A percentile compares a stretch with the other conserved stretches of the same genome.
These are phyloP conservation scores for Anguilla rostrata DNA, from an alignment of 2,113 vertebrate genomes.

Conservation along the genomic window DNA sequence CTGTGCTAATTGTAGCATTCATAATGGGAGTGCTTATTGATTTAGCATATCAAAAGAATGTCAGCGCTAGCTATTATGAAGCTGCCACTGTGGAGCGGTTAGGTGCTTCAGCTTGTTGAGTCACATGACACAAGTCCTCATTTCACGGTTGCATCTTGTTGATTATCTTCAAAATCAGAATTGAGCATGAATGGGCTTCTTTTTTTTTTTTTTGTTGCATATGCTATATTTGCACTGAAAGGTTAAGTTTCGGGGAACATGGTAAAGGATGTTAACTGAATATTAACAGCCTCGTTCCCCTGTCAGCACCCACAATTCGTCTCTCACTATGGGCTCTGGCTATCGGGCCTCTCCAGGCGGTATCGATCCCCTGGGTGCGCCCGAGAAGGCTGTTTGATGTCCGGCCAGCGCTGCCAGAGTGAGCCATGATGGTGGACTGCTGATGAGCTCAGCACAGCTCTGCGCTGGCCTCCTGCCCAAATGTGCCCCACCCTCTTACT, in stretches of 20 bases:
- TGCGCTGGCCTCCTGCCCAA: not conserved
- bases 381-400: not conserved
- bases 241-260: not conserved
- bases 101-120: not conserved
- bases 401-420: not conserved
- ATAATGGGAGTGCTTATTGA: not conserved
- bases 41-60: not conserved
- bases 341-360: not conserved
- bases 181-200: not conserved
- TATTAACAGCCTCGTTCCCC: not conserved
- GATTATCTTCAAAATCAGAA: not conserved
- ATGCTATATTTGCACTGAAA: not conserved
- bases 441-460: constrained; percentile 5
- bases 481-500: not conserved
- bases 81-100: not conserved
- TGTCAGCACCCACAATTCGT: not conserved
- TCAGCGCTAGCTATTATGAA: not conserved
- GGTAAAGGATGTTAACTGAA: not conserved
- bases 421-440: not conserved
- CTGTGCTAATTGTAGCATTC: not conserved
- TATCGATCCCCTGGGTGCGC: constrained; percentile 5
- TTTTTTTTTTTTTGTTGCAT: not conserved
- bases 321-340: not conserved
- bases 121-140: not conserved
- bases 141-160: not conserved